Percentiles rank a stretch among this genome's conserved stretches.
These are phyloP conservation scores for Serrognathus titanus DNA, from an alignment of 2,888 invertebrate species.

Conservation along the genomic window DNA sequence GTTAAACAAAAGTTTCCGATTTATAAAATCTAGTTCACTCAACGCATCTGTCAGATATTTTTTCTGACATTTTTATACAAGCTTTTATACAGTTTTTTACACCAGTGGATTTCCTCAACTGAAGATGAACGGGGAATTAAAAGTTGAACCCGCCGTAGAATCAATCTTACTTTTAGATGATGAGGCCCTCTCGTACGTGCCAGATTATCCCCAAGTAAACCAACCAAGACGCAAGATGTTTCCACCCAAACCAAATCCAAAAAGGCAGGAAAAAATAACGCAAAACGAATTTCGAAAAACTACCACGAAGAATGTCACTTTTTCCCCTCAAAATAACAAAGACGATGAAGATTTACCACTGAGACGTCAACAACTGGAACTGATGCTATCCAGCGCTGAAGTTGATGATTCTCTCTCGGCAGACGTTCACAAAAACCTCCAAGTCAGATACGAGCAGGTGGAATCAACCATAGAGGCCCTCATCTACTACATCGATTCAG, in stretches of 20 bases:
- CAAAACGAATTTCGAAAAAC: neutral
- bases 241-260: neutral
- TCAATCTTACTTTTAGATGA: slow-evolving; percentile 3
- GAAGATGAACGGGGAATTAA: neutral
- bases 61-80: neutral
- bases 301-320: slow-evolving; percentile 7
- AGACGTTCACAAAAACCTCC: slow-evolving; percentile 20
- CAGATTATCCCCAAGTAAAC: slow-evolving; percentile 6
- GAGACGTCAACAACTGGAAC: slow-evolving; percentile 21
- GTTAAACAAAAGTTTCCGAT: no score
- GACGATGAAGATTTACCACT: slow-evolving; percentile 17
- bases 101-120: neutral
- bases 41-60: neutral
- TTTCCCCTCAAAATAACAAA: slow-evolving; percentile 3
- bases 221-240: neutral
- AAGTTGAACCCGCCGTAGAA: neutral
- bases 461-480: slow-evolving; percentile 19
- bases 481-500: slow-evolving; percentile 17
- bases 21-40: neutral
- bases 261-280: neutral
- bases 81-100: no score
- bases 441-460: slow-evolving; percentile 15
- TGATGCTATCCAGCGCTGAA: slow-evolving; percentile 21
- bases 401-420: slow-evolving; percentile 21
- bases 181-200: slow-evolving; percentile 1